These are phyloP conservation scores for Halcyon leucocephala DNA, from an alignment of 2,797 vertebrate species.

Conservation along the genomic window DNA sequence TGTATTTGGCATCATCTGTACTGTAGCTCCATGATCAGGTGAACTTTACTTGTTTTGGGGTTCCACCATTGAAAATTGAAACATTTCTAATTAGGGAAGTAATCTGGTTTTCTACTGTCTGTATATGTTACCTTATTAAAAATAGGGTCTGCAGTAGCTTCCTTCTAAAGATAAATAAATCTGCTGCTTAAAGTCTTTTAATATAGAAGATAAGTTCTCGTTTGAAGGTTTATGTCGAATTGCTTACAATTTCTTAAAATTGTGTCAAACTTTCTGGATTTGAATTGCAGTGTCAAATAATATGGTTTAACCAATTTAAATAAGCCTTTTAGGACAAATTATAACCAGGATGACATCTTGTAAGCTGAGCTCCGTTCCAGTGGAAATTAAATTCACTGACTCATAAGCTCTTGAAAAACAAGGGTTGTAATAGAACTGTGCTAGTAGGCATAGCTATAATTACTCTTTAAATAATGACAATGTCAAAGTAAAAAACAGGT, in stretches of 20 bases:
- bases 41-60: neutral
- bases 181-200: neutral
- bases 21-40: neutral
- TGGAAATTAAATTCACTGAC: conserved; percentile 43
- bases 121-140: neutral
- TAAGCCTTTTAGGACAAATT: conserved; percentile 28
- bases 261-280: neutral
- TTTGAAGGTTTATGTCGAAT: neutral
- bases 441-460: conserved; percentile 48
- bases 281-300: neutral
- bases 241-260: neutral
- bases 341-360: neutral
- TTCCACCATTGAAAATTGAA: neutral
- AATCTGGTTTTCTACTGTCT: neutral
- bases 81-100: neutral
- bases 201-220: neutral
- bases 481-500: conserved; percentile 55
- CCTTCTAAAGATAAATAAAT: neutral
- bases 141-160: neutral
- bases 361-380: conserved; percentile 30
- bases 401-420: conserved; percentile 52
- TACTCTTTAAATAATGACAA: conserved; percentile 60
- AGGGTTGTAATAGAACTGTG: conserved; percentile 25
- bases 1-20: neutral
- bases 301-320: neutral